Evolutionary conservation across 2,888 invertebrate genomes (phyloP).

Genomic region (Scaptomyza cyrtandrae): DNA sequence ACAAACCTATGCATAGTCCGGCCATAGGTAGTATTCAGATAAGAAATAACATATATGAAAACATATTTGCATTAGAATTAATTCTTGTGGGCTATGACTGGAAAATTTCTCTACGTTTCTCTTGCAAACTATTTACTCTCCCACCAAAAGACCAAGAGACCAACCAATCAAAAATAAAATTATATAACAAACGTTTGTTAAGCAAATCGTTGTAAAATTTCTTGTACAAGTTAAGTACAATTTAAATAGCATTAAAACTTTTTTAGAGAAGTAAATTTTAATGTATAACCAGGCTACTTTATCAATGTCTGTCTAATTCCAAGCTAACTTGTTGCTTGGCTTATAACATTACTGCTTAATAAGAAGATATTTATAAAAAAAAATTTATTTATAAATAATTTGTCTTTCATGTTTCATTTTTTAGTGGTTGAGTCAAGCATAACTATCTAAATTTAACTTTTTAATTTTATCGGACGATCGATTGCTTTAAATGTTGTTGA

Average conservation of each 20-base stretch:
- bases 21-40: too few relatives aligned
- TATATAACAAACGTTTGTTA: too few relatives aligned
- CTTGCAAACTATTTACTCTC: too few relatives aligned
- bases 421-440: not conserved
- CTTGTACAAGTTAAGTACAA: too few relatives aligned
- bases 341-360: not conserved
- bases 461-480: constrained; percentile 5
- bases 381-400: not conserved
- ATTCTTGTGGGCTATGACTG: constrained; percentile 8
- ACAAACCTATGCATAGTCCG: too few relatives aligned
- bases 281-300: not conserved
- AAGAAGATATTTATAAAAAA: not conserved
- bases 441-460: constrained; percentile 12
- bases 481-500: constrained; percentile 34
- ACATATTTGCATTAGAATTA: constrained; percentile 16
- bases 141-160: too few relatives aligned
- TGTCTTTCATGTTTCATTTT: not conserved
- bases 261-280: not conserved
- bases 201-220: too few relatives aligned
- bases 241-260: not conserved
- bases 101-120: too few relatives aligned
- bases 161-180: too few relatives aligned
- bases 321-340: not conserved
- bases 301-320: not conserved
- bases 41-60: too few relatives aligned